A percentile compares a stretch with the other conserved stretches of the same genome.
These are phyloP conservation scores for Drosophila flavopinicola DNA, from an alignment of 2,888 invertebrate species.

Conservation along the genomic window DNA sequence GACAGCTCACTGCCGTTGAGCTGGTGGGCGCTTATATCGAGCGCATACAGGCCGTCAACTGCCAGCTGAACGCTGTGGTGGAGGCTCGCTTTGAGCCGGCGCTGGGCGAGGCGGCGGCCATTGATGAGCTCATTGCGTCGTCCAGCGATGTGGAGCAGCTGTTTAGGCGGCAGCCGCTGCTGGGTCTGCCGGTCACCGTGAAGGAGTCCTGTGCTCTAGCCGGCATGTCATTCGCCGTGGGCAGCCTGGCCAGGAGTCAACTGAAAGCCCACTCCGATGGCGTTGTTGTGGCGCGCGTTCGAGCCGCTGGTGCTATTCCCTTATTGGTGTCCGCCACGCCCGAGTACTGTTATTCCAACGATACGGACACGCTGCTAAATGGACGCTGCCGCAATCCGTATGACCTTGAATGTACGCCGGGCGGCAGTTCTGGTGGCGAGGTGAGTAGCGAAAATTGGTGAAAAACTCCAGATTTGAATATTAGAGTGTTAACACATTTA, in stretches of 20 bases:
- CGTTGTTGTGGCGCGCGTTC: slow-evolving; percentile 87
- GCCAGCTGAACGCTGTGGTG: slow-evolving; percentile 89
- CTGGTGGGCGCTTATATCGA: slow-evolving; percentile 87
- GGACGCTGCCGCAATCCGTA: slow-evolving; percentile 94
- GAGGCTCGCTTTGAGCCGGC: slow-evolving; percentile 88
- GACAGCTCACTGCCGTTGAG: slow-evolving; percentile 87
- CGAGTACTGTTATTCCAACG: slow-evolving; percentile 95
- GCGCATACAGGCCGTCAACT: slow-evolving; percentile 88
- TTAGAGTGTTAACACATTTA: no score
- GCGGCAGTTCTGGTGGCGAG: slow-evolving; percentile 96
- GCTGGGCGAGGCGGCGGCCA: slow-evolving; percentile 87
- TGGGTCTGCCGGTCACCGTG: slow-evolving; percentile 92
- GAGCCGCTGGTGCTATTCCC: slow-evolving; percentile 91
- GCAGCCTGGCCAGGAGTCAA: slow-evolving; percentile 85
- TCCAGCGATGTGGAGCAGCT: slow-evolving; percentile 50
- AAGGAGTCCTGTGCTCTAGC: slow-evolving; percentile 89
- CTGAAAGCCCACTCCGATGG: slow-evolving; percentile 88
- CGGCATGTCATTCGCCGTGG: slow-evolving; percentile 90
- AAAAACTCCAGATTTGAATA: no score
- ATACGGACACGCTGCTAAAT: slow-evolving; percentile 91
- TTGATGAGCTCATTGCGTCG: slow-evolving; percentile 85
- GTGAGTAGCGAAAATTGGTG: slow-evolving; percentile 83
- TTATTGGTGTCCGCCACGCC: slow-evolving; percentile 93
- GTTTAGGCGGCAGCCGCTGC: slow-evolving; percentile 86
- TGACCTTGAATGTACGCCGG: slow-evolving; percentile 89